phyloP scores from a whole-genome alignment of 1,140 invertebrate genomes.

The Pseudomyrmex sp. region DNA sequence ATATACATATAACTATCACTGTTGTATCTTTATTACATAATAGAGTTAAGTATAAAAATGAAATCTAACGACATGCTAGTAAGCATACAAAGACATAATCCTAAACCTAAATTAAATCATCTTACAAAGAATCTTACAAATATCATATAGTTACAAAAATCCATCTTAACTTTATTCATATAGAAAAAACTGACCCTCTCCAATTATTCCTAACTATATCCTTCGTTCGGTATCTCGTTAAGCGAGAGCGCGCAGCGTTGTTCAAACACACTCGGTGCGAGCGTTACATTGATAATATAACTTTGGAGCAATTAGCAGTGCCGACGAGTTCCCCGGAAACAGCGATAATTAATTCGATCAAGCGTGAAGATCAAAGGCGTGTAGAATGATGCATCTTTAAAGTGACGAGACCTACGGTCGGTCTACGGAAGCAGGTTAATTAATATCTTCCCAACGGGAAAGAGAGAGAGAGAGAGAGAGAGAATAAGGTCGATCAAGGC shows the following conservation, averaged over 20 bases:
- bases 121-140: neutral
- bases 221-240: neutral
- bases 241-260: neutral
- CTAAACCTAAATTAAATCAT: neutral
- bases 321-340: constrained; percentile 26
- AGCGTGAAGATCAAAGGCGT: constrained; percentile 54
- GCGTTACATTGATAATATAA: constrained; percentile 36
- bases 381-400: constrained; percentile 48
- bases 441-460: constrained; percentile 45
- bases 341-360: constrained; percentile 57
- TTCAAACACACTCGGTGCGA: constrained; percentile 12
- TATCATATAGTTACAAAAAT: neutral
- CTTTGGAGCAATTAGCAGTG: constrained; percentile 29
- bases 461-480: constrained; percentile 1
- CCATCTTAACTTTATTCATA: neutral
- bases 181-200: neutral
- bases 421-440: constrained; percentile 58
- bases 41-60: no score
- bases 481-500: constrained; percentile 23
- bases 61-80: no score
- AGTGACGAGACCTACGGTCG: constrained; percentile 38
- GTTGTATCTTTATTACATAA: neutral
- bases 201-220: constrained; percentile 8
- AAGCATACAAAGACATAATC: no score
- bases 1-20: no score